Percentiles rank a stretch among this genome's conserved stretches.
Conservation (phyloP, 1,140 invertebrate genomes). For the Pseudobourletiella spinata region DNA sequence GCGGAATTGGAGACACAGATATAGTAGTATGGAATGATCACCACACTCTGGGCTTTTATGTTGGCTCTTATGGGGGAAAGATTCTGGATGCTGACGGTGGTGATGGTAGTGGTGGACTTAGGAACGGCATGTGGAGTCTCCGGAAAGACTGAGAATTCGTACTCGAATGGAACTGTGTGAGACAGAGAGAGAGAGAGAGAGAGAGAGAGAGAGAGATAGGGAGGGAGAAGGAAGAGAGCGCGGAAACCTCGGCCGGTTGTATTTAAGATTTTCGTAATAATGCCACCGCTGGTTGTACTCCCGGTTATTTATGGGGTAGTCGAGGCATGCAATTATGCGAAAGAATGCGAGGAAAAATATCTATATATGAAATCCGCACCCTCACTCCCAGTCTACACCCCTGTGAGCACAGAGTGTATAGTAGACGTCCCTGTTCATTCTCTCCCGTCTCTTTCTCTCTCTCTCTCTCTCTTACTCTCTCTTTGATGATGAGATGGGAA, state of each 20-base stretch:
- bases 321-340: slow-evolving; percentile 37
- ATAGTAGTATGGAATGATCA: too few species aligned
- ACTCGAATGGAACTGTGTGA: too few species aligned
- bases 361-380: slow-evolving; percentile 32
- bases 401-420: background rate
- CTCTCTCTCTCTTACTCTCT: background rate
- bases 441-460: background rate
- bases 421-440: background rate
- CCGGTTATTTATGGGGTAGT: slow-evolving; percentile 36
- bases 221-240: too few species aligned
- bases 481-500: background rate
- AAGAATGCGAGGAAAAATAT: slow-evolving; percentile 37
- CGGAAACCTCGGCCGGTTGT: slow-evolving; percentile 30
- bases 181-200: too few species aligned
- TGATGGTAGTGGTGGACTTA: too few species aligned
- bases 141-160: too few species aligned
- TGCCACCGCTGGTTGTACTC: slow-evolving; percentile 26
- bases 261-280: slow-evolving; percentile 34
- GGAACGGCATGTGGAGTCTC: too few species aligned
- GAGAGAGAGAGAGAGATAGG: too few species aligned
- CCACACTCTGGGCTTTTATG: too few species aligned
- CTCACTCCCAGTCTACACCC: slow-evolving; percentile 5
- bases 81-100: too few species aligned
- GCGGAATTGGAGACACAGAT: too few species aligned
- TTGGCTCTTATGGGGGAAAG: too few species aligned